These are phyloP conservation scores for Poeciliopsis paucimaculata DNA, from an alignment of 2,797 vertebrate species.

Conservation along the genomic window DNA sequence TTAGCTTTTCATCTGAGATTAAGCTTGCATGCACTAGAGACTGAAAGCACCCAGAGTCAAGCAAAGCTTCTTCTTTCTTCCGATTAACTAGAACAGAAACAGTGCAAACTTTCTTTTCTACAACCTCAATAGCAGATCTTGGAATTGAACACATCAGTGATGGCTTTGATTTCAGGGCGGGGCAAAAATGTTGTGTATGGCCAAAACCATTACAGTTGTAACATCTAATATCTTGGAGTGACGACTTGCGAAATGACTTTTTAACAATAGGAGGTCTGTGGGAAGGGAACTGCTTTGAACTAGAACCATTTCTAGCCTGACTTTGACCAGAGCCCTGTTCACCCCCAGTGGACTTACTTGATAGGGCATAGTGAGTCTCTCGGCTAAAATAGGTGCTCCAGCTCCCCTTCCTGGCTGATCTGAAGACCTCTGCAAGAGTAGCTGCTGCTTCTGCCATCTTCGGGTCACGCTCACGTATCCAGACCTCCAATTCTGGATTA, in stretches of 20 bases:
- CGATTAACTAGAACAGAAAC: background rate
- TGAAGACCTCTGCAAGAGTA: too few relatives aligned
- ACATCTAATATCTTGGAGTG: background rate
- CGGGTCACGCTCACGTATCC: too few relatives aligned
- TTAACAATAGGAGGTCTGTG: background rate
- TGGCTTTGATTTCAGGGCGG: background rate
- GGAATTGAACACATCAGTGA: background rate
- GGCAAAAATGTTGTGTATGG: background rate
- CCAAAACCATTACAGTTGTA: slow-evolving; percentile 2
- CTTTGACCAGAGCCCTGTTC: too few relatives aligned
- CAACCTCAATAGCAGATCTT: background rate
- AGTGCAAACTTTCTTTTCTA: background rate
- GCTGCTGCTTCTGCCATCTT: too few relatives aligned
- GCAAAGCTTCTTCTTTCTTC: background rate
- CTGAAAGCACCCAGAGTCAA: slow-evolving; percentile 1
- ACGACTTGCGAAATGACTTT: background rate
- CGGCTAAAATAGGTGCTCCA: too few relatives aligned
- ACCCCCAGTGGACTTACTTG: too few relatives aligned
- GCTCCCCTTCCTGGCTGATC: too few relatives aligned
- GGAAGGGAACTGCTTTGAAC: too few relatives aligned
- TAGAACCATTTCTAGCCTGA: too few relatives aligned
- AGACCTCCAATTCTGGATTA: too few relatives aligned
- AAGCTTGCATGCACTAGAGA: background rate
- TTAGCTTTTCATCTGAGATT: background rate
- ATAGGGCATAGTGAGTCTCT: too few relatives aligned